Base-by-base conservation (phyloP, 2,113 vertebrate species). In the Takifugu flavidus region DNA sequence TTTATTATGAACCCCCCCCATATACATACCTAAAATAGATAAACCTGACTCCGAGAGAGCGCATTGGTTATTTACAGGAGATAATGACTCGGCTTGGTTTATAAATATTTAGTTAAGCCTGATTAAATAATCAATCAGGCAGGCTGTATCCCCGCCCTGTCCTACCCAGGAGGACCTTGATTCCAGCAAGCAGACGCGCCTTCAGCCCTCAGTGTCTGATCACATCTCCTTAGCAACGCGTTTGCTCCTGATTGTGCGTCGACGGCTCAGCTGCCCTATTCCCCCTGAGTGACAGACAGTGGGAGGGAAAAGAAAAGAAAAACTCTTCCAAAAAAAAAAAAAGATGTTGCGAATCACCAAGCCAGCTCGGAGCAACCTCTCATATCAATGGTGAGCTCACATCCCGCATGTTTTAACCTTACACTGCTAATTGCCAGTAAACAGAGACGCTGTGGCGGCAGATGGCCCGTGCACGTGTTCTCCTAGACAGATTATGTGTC, bases 401-500 rank as follows among this genome's bases (percentile, higher is more conserved):
- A 67, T 50, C 68, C 51, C 27, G 49, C 57, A 20, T 39, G 11
- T 31, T 56, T 28, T 59, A 59, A 61, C 49, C 43, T 56, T 10
- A 20, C 55, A 15, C 49, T 58, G 65, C 34, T 71, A 60, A 52
- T 47, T 71, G 57, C 60, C 55, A 49, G 45, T 34, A 3, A 65
- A 50, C 65, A 56, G 66, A 68, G 59, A 58, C 13, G 49, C 67
- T 26, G 45, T 52, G 25, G 49, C 67, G 85, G 78, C 93, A 95
- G 92, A 94, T 95, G 93, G 92, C 77, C 69, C 80, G 45, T 82
- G 86, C 82, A 80, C n/a, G 51, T 55, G 1, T 39, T 57, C 66
- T 77, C 42, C 74, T 75, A 84, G 91, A 39, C 89, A 90, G 93
- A 93, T 95, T 94, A 95, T 76, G 2, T 44, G 31, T 42, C 62